Base-by-base conservation (phyloP, 1,140 invertebrate species). In the Alviniconcha marisindica region DNA sequence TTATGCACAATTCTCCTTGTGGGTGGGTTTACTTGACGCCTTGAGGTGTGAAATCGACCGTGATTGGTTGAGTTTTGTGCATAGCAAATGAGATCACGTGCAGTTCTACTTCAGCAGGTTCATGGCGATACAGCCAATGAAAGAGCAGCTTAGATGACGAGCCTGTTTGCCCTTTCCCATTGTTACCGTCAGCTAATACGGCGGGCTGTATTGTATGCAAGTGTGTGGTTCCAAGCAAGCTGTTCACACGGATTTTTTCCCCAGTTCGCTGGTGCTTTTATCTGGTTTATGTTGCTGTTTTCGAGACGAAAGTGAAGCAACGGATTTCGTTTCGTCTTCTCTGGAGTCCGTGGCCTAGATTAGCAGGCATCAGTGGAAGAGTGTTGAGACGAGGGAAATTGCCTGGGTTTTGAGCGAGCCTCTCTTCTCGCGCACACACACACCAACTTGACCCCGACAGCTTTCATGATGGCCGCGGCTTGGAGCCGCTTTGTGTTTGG, bases 101-200 rank as follows among this genome's bases (percentile, higher is more conserved):
- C 87, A 81, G 82, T 78, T 84, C 74, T 80, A 54, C 85, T 86
- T 84, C 85, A 87, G 85, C 84, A 87, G 83, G 82, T 89, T 91
- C 86, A 87, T 88, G 88, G 87, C 87, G 89, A 91, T 91, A 88
- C 88, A 88, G 90, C 90, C 90, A 91, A 91, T 91, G 90, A 91
- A 83, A 82, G 82, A 54, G 60, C 76, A 66, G 76, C 63, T 83
- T 38, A 78, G 76, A 80, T 78, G 82, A 79, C 82, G 63, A 77
- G 77, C 42, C 38, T 83, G 63, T 78, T 83, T 83, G 76, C 82
- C 60, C 76, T 77, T 48, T 77, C 76, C 82, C 76, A 79, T 83
- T 79, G 77, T 83, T 79, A 79, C 77, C 76, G 66, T 33, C 60
- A 83, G 82, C 69, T 56, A 56, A 74, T 74, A 48, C 54, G 82